These are phyloP conservation scores for Antheraea mylitta DNA, from an alignment of 1,140 invertebrate genomes.

Conservation along the genomic window DNA sequence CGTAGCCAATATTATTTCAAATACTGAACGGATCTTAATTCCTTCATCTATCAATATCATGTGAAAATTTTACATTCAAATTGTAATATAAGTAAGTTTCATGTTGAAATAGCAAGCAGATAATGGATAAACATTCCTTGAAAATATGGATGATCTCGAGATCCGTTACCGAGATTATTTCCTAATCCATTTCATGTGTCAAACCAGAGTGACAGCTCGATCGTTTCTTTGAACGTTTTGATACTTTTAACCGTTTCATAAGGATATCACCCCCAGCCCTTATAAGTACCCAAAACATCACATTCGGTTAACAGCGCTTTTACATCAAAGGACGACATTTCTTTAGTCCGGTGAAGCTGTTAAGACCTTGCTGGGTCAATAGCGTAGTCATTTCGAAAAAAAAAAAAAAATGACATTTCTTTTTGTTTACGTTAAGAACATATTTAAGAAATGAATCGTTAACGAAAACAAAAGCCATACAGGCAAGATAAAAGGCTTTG, in stretches of 20 bases:
- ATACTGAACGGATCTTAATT: background rate
- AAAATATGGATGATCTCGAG: background rate
- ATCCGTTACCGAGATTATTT: background rate
- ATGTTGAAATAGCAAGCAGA: background rate
- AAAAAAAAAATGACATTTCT: too few species aligned
- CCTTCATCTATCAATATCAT: background rate
- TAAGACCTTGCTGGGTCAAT: too few species aligned
- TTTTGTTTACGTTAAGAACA: too few species aligned
- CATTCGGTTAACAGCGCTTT: background rate
- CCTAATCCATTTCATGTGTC: constrained; percentile 2
- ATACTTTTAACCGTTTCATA: background rate
- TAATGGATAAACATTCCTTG: background rate
- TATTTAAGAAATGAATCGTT: too few species aligned
- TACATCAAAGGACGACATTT: background rate
- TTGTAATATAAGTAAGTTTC: background rate
- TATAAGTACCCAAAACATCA: background rate
- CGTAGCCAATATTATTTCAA: too few species aligned
- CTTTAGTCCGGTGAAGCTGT: too few species aligned
- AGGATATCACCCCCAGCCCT: background rate
- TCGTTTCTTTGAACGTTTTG: background rate
- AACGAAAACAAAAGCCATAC: too few species aligned
- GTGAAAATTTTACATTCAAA: background rate
- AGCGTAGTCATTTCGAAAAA: too few species aligned
- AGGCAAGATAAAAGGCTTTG: too few species aligned
- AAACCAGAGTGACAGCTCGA: background rate